These are phyloP conservation scores for Lates japonicus DNA, from an alignment of 2,797 vertebrate species.

Conservation along the genomic window DNA sequence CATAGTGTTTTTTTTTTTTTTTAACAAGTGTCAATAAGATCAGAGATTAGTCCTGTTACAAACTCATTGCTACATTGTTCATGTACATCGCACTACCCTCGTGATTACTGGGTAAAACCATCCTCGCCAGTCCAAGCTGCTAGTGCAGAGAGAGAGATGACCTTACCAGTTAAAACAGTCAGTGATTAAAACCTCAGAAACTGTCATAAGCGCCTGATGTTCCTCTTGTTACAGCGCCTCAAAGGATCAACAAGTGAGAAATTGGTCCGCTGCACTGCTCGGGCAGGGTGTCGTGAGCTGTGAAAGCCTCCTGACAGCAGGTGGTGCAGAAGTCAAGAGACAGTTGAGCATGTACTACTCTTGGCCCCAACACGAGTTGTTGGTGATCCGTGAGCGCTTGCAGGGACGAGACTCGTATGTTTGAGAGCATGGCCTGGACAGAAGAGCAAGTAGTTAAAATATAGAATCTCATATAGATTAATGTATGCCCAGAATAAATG, in stretches of 20 bases:
- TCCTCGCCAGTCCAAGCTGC: not conserved
- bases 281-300: constrained; percentile 86
- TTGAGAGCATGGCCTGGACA: constrained; percentile 88
- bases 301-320: constrained; percentile 90
- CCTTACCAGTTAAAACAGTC: constrained; percentile 7
- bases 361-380: constrained; percentile 86
- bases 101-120: no score
- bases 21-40: constrained; percentile 67
- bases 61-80: not conserved
- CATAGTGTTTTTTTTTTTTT: constrained; percentile 31
- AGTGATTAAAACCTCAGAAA: constrained; percentile 28
- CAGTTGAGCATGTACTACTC: constrained; percentile 90
- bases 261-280: constrained; percentile 60
- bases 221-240: constrained; percentile 92
- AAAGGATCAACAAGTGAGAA: constrained; percentile 62
- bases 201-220: constrained; percentile 89
- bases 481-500: not conserved
- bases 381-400: constrained; percentile 89
- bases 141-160: not conserved
- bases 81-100: not conserved
- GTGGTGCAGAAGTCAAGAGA: constrained; percentile 94
- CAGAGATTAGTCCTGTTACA: constrained; percentile 1
- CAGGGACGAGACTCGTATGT: constrained; percentile 90
- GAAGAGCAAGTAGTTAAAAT: constrained; percentile 8
- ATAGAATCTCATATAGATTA: not conserved